These are phyloP conservation scores for Calameuta idolon DNA, from an alignment of 2,888 invertebrate species.

Conservation along the genomic window DNA sequence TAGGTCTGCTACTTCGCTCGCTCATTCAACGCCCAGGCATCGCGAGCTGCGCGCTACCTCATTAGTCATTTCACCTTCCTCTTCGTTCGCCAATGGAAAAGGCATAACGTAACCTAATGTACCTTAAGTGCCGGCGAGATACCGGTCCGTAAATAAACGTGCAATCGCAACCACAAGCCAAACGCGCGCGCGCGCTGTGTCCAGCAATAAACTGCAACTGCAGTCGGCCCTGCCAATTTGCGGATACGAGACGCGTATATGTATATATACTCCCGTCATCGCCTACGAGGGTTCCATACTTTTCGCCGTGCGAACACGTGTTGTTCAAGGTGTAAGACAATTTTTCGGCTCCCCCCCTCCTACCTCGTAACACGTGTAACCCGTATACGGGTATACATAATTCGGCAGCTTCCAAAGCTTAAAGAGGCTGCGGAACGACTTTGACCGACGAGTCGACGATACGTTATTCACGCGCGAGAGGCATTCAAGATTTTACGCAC, in stretches of 20 bases:
- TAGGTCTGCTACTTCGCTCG: background rate
- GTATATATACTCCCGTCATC: background rate
- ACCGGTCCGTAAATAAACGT: slow-evolving; percentile 38
- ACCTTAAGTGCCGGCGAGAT: slow-evolving; percentile 35
- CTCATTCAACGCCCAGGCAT: slow-evolving; percentile 1
- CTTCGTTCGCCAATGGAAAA: slow-evolving; percentile 28
- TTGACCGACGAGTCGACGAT: background rate
- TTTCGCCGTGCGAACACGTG: background rate
- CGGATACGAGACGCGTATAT: background rate
- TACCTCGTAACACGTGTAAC: background rate
- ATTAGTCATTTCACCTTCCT: slow-evolving; percentile 33
- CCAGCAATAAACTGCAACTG: background rate
- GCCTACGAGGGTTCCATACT: background rate
- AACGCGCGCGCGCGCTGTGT: background rate
- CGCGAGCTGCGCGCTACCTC: slow-evolving; percentile 21
- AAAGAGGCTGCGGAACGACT: background rate
- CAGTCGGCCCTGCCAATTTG: background rate
- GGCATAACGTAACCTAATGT: slow-evolving; percentile 36
- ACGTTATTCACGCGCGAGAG: background rate
- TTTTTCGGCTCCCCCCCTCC: background rate
- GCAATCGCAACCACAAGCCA: slow-evolving; percentile 21
- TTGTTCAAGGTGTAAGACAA: background rate
- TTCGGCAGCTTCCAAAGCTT: background rate
- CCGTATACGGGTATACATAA: background rate
- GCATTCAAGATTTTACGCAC: background rate